These are phyloP conservation scores for Manis pentadactyla DNA, from an alignment of 2,797 vertebrate species.

Conservation along the genomic window DNA sequence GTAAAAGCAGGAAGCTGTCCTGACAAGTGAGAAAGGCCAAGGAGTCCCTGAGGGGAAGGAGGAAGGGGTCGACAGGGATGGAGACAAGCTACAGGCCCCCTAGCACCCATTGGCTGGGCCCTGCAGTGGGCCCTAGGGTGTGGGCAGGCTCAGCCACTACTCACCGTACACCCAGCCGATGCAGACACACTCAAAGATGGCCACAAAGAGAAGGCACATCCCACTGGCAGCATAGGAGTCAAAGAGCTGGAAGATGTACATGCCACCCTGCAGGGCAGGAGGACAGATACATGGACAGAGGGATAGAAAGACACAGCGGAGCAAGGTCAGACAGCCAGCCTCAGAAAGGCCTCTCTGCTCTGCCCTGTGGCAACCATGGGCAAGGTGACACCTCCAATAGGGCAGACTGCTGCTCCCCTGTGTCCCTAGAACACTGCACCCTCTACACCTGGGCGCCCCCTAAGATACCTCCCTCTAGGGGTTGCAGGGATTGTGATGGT, in stretches of 20 bases:
- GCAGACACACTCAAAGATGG: constrained; percentile 98
- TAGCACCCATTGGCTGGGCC: not conserved
- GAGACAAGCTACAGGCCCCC: not conserved
- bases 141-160: constrained; percentile 45
- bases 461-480: not conserved
- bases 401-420: not conserved
- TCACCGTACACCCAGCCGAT: constrained; percentile 99
- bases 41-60: not conserved
- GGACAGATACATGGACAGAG: constrained; percentile 41
- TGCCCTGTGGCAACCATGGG: not conserved
- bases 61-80: not conserved
- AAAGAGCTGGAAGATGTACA: constrained; percentile 99
- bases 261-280: constrained; percentile 92
- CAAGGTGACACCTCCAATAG: too few species aligned
- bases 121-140: accelerated
- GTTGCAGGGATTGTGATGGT: not conserved
- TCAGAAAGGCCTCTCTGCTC: not conserved
- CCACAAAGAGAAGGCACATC: constrained; percentile 99
- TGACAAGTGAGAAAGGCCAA: not conserved
- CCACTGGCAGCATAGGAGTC: constrained; percentile 98
- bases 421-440: not conserved
- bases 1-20: not conserved
- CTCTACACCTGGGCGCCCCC: not conserved
- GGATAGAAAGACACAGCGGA: constrained; percentile 63
- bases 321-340: not conserved